Evolutionary conservation across 2,797 vertebrate species (phyloP).

Genomic region (Anas flavirostris): DNA sequence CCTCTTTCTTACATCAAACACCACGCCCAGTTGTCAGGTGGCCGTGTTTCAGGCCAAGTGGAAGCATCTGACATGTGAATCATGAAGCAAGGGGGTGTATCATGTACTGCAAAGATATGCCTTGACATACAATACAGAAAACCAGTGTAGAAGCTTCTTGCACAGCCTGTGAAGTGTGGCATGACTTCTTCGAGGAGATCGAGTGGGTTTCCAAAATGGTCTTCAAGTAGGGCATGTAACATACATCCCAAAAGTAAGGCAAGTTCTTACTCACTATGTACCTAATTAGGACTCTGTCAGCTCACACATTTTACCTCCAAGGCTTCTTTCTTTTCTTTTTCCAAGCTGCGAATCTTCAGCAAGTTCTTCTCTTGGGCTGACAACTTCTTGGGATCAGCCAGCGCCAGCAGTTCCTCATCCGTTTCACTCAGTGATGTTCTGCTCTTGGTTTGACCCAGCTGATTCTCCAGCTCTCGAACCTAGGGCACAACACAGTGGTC

Average conservation of each 20-base stretch:
- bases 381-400: constrained; percentile 72
- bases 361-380: constrained; percentile 85
- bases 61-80: not conserved
- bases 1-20: not conserved
- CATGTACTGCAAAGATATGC: not conserved
- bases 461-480: constrained; percentile 91
- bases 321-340: constrained; percentile 88
- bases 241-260: not conserved
- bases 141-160: not conserved
- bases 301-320: constrained; percentile 81
- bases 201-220: not conserved
- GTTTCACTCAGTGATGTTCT: constrained; percentile 54
- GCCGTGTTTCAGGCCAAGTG: not conserved
- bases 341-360: constrained; percentile 84
- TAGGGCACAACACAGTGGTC: constrained; percentile 35
- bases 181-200: not conserved
- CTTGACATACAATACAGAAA: not conserved
- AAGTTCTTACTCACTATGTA: not conserved
- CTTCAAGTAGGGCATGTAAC: not conserved
- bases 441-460: constrained; percentile 78
- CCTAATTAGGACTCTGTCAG: not conserved
- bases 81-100: not conserved
- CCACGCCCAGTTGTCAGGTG: not conserved
- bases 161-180: not conserved
- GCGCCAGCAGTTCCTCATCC: constrained; percentile 73